These are phyloP conservation scores for Pollenia labialis DNA, from an alignment of 2,888 invertebrate species.

Conservation along the genomic window DNA sequence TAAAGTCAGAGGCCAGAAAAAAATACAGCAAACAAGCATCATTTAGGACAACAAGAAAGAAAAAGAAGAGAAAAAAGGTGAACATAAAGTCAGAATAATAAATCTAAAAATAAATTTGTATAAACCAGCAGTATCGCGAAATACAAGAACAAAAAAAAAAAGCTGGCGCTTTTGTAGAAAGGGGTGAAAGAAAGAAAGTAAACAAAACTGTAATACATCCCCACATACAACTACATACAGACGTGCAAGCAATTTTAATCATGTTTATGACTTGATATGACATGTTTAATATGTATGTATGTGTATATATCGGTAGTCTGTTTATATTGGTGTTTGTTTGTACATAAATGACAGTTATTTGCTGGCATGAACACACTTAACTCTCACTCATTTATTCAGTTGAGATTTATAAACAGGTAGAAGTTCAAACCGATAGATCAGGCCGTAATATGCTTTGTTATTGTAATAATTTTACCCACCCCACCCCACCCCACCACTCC, in stretches of 20 bases:
- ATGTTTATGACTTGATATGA: constrained; percentile 69
- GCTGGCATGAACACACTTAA: constrained; percentile 35
- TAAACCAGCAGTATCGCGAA: constrained; percentile 36
- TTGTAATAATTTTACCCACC: constrained; percentile 44
- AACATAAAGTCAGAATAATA: constrained; percentile 42
- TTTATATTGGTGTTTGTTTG: constrained; percentile 30
- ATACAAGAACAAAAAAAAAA: neutral
- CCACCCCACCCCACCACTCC: neutral
- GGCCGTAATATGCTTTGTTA: constrained; percentile 50
- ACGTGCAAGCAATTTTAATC: constrained; percentile 61
- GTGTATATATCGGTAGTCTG: neutral
- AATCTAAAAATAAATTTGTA: constrained; percentile 59
- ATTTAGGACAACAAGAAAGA: constrained; percentile 17
- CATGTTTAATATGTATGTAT: constrained; percentile 50
- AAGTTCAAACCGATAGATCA: constrained; percentile 55
- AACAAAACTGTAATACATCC: neutral
- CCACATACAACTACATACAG: neutral
- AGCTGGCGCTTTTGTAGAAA: neutral
- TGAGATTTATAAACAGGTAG: constrained; percentile 27
- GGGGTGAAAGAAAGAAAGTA: neutral
- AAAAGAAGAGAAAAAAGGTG: neutral
- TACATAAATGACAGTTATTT: constrained; percentile 56
- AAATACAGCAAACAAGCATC: constrained; percentile 15
- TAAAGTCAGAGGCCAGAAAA: constrained; percentile 40
- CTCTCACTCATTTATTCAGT: neutral